Evolutionary conservation across 1,140 invertebrate genomes (phyloP), one percentile per base, ranked within the genome.

Genomic region (Meloidogyne exigua): DNA sequence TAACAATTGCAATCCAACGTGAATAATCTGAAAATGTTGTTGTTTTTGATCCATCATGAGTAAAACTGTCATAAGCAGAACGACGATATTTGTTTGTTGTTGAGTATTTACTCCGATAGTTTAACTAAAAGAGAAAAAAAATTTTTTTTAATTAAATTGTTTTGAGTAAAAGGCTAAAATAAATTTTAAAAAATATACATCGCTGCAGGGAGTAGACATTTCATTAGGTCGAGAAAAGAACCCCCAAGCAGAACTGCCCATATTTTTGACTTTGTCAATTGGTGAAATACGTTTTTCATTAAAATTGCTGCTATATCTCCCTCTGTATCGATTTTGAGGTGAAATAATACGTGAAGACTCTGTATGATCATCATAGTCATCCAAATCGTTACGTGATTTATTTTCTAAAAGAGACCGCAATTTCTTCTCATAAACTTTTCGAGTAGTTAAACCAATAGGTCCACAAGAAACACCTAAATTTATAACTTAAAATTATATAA

Each of bases 301-400:
- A 11, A 44, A 7, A 36, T 49, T 26, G 13, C 25, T 76, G 28
- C 21, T 77, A 67, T 42, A 68, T 1, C 25, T 39, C 18, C 36
- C 42, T 7, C 11, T 28, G 42, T 63, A 79, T 57, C 57, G 78
- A 64, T 10, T 79, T 25, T 49, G 28, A 11, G 28, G 77, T 26
- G 77, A 64, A 28, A 78, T 44, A 70, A 79, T 82, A 1, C 79
- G 74, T 13, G 79, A 82, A 21, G 80, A 82, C 26, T 82, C 79
- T 1, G 63, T 80, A 67, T 81, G 81, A 80, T 82, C 79, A 62
- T 80, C 79, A 10, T 80, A 71, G 9, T 70, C 71, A 32, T 80
- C 76, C 3, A 39, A 39, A 9, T 10, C 36, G 10, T 39, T 3
- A 7, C 36, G 36, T 4, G 9, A 32, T n/a, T n/a, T n/a, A n/a